Evolutionary conservation across 2,797 vertebrate species (phyloP).

Genomic region (Myotis planiceps): DNA sequence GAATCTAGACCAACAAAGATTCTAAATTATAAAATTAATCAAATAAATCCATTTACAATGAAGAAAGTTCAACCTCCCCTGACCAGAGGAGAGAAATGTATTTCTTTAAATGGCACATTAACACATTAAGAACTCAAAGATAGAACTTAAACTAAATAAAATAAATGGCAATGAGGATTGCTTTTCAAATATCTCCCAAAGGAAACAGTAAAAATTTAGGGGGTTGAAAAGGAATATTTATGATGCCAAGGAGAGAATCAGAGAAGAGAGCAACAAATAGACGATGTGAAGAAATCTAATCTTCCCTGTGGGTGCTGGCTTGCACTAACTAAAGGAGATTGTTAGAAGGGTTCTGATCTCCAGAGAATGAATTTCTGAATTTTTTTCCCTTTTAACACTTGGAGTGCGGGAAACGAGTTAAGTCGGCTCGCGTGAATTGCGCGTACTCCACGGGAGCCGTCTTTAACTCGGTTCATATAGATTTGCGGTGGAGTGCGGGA

Average conservation of each 20-base stretch:
- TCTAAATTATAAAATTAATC: constrained; percentile 45
- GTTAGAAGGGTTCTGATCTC: constrained; percentile 2
- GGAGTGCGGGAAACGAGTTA: too few relatives aligned
- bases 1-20: constrained; percentile 1
- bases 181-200: constrained; percentile 53
- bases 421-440: too few relatives aligned
- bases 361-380: constrained; percentile 1
- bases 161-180: constrained; percentile 17
- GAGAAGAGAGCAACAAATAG: constrained; percentile 1
- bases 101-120: background rate
- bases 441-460: too few relatives aligned
- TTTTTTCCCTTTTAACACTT: too few relatives aligned
- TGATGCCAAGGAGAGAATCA: background rate
- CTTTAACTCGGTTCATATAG: too few relatives aligned
- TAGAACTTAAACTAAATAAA: constrained; percentile 34
- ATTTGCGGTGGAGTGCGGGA: too few relatives aligned
- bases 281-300: constrained; percentile 32
- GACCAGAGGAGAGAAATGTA: background rate
- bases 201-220: constrained; percentile 31
- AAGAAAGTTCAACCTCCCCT: background rate
- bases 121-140: constrained; percentile 3
- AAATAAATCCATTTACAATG: constrained; percentile 34
- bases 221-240: constrained; percentile 53
- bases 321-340: background rate
- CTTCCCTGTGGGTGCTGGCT: background rate